These are phyloP conservation scores for Pocillopora meandrina DNA, from an alignment of 92 coral and sea anemone species.

Conservation along the genomic window DNA sequence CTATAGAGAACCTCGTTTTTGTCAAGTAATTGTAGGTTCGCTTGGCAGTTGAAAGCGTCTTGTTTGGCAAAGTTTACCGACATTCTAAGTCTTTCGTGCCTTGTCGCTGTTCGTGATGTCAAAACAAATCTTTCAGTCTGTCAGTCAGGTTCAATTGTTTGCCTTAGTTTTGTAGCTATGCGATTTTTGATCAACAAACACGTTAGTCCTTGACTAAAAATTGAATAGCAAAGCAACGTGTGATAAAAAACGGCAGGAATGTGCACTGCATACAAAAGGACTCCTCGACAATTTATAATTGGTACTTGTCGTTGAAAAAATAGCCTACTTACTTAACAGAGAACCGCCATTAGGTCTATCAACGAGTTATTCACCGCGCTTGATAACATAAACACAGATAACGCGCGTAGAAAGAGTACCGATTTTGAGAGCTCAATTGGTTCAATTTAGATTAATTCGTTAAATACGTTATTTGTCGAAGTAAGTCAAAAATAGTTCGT, in stretches of 20 bases:
- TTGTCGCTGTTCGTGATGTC: slow-evolving; percentile 22
- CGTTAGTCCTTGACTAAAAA: slow-evolving; percentile 1
- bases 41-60: slow-evolving; percentile 21
- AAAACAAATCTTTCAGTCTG: slow-evolving; percentile 9
- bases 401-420: background rate
- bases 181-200: slow-evolving; percentile 38
- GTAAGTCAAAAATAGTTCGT: background rate
- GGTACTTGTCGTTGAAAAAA: slow-evolving; percentile 9
- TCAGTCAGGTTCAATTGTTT: slow-evolving; percentile 7
- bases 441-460: background rate
- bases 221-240: slow-evolving; percentile 9
- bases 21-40: slow-evolving; percentile 8
- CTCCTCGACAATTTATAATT: slow-evolving; percentile 1
- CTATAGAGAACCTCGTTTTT: slow-evolving; percentile 12
- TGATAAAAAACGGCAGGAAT: slow-evolving; percentile 10
- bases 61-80: slow-evolving; percentile 11
- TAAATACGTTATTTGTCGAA: background rate
- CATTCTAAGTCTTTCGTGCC: slow-evolving; percentile 12
- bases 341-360: background rate
- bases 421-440: background rate
- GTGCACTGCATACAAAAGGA: slow-evolving; percentile 15
- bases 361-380: background rate
- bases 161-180: slow-evolving; percentile 48
- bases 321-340: background rate
- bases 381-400: background rate